phyloP scores from a whole-genome alignment of 2,888 invertebrate species.

The Taenaris catops region DNA sequence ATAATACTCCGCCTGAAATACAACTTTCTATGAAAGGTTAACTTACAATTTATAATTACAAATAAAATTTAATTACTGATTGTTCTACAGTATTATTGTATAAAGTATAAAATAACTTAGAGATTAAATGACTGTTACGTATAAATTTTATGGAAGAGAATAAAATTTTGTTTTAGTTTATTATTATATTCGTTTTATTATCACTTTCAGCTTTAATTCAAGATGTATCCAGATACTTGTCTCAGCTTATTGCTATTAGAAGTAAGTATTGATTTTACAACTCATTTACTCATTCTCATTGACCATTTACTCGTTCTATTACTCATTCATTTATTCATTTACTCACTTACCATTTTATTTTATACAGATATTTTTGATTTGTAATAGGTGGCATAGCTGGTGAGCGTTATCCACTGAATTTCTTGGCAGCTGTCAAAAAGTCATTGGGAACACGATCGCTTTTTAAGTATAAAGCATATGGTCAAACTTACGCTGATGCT shows the following conservation, averaged over 20 bases:
- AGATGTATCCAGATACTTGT: constrained; percentile 46
- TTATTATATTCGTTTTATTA: too few species aligned
- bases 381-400: constrained; percentile 58
- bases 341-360: too few species aligned
- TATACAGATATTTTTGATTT: too few species aligned
- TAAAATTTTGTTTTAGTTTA: too few species aligned
- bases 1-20: constrained; percentile 35
- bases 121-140: too few species aligned
- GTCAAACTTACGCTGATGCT: constrained; percentile 45
- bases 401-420: constrained; percentile 41
- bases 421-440: constrained; percentile 39
- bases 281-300: constrained; percentile 4
- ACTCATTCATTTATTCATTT: constrained; percentile 3
- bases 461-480: constrained; percentile 44
- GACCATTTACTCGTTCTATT: too few species aligned
- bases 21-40: constrained; percentile 48
- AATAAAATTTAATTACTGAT: too few species aligned
- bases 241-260: constrained; percentile 47
- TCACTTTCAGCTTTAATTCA: constrained; percentile 44
- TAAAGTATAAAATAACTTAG: too few species aligned
- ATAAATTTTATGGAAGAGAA: too few species aligned
- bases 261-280: constrained; percentile 40
- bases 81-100: too few species aligned
- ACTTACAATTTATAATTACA: too few species aligned
- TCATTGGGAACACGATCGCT: constrained; percentile 42